Conservation (phyloP, 2,113 vertebrate species). For the Isurus oxyrinchus region DNA sequence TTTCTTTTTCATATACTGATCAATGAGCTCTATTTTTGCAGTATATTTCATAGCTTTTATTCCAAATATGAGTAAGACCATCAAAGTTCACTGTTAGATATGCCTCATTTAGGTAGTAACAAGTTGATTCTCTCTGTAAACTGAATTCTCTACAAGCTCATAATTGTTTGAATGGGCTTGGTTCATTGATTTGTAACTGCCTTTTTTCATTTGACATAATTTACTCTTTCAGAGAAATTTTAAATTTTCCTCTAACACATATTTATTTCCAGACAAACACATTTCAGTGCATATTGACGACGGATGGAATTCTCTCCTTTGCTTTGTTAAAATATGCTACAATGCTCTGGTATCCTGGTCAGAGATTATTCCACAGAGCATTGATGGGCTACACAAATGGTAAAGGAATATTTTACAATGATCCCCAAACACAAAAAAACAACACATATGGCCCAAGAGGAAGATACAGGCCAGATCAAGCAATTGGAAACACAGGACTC, state of each 20-base stretch:
- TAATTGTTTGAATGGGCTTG: neutral
- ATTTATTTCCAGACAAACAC: slow-evolving; percentile 59
- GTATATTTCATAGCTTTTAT: neutral
- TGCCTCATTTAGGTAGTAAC: neutral
- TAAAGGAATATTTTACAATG: slow-evolving; percentile 48
- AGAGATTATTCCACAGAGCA: slow-evolving; percentile 56
- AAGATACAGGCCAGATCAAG: slow-evolving; percentile 61
- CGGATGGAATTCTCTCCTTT: slow-evolving; percentile 61
- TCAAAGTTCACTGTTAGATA: neutral
- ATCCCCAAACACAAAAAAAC: slow-evolving; percentile 49
- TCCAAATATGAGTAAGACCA: neutral
- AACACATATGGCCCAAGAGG: slow-evolving; percentile 59
- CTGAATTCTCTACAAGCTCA: neutral
- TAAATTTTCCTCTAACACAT: neutral
- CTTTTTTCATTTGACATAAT: neutral
- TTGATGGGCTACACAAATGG: slow-evolving; percentile 67
- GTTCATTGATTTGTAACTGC: neutral
- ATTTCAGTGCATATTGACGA: slow-evolving; percentile 67
- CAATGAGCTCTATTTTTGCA: neutral
- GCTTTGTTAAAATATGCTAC: slow-evolving; percentile 60
- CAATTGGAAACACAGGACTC: slow-evolving; percentile 52
- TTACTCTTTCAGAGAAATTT: neutral
- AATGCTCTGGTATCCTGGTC: slow-evolving; percentile 64
- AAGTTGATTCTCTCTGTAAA: neutral
- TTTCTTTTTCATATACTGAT: neutral